Percentiles rank a stretch among this genome's conserved stretches.
These are phyloP conservation scores for Sceloporus tristichus DNA, from an alignment of 2,113 vertebrate species.

Conservation along the genomic window DNA sequence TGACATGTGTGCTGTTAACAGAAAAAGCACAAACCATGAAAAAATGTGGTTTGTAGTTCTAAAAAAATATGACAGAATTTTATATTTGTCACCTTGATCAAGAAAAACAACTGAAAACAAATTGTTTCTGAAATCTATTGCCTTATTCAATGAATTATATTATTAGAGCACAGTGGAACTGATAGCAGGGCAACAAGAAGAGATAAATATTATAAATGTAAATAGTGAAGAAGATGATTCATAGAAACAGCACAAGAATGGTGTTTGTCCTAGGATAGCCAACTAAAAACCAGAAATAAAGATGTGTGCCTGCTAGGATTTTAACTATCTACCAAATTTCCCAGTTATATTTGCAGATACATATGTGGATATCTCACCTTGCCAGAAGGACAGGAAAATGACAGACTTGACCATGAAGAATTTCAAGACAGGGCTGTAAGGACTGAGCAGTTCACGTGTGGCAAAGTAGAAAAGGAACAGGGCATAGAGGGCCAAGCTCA, in stretches of 20 bases:
- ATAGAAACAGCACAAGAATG: conserved; percentile 17
- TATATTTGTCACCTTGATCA: background rate
- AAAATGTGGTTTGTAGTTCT: background rate
- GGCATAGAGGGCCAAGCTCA: conserved; percentile 93
- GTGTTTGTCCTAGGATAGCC: conserved; percentile 23
- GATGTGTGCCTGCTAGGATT: background rate
- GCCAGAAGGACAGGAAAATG: conserved; percentile 98
- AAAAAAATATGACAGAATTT: background rate
- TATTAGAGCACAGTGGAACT: conserved; percentile 28
- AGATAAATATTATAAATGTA: fast-evolving
- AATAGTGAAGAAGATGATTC: background rate
- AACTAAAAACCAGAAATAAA: background rate
- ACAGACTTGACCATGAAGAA: conserved; percentile 99
- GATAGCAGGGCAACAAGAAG: conserved; percentile 16
- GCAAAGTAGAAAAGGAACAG: conserved; percentile 97
- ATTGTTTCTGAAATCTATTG: background rate
- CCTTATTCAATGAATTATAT: background rate
- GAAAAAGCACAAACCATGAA: background rate
- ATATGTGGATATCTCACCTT: conserved; percentile 81
- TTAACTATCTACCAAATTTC: background rate
- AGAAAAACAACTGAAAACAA: background rate
- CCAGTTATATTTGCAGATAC: background rate
- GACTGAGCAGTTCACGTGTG: conserved; percentile 91
- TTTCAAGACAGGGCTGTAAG: conserved; percentile 95
- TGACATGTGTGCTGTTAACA: background rate